Conservation (phyloP, 2,888 invertebrate genomes). For the Lasioglossum malachurum region DNA sequence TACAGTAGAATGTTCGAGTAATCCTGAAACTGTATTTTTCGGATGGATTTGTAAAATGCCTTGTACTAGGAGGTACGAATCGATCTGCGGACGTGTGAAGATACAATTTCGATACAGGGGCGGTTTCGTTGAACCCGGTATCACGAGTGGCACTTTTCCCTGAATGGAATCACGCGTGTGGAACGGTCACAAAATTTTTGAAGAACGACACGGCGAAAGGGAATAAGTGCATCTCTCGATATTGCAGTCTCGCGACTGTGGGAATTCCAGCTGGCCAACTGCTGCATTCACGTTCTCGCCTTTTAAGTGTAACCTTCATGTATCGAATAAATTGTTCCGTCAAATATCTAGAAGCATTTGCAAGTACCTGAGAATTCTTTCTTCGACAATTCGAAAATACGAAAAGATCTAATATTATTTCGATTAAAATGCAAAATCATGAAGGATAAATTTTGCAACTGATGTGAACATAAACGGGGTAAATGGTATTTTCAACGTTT, state of each 20-base stretch:
- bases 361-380: neutral
- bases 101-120: neutral
- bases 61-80: neutral
- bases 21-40: neutral
- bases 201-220: conserved; percentile 24
- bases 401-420: neutral
- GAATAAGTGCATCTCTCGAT: conserved; percentile 21
- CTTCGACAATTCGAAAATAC: neutral
- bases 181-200: conserved; percentile 23
- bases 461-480: neutral
- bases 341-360: neutral
- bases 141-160: neutral
- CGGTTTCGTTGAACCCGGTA: neutral
- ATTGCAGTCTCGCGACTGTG: conserved; percentile 4
- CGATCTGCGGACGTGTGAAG: neutral
- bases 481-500: neutral
- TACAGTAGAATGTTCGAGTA: neutral
- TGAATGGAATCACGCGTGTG: neutral
- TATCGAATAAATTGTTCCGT: neutral
- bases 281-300: neutral
- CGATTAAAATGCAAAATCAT: neutral
- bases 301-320: neutral
- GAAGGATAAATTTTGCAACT: neutral
- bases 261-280: neutral
- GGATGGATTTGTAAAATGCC: neutral